phyloP scores from a whole-genome alignment of 2,888 invertebrate species.

The Parnassius orleans region DNA sequence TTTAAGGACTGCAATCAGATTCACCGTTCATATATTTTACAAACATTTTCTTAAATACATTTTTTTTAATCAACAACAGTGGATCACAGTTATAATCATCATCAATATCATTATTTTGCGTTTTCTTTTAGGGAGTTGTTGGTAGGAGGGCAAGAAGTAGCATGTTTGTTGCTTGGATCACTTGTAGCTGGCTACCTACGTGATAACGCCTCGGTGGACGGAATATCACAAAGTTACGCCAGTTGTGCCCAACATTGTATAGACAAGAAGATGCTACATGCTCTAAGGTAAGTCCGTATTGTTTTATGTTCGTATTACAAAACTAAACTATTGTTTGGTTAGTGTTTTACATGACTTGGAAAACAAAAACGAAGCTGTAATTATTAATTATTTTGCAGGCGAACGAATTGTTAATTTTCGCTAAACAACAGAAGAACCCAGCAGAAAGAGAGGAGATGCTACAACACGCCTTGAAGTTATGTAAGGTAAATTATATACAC shows the following conservation, averaged over 20 bases:
- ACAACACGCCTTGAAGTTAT: slow-evolving; percentile 89
- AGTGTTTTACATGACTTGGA: no score
- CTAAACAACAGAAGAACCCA: slow-evolving; percentile 86
- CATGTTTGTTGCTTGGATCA: slow-evolving; percentile 87
- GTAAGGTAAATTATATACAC: slow-evolving; percentile 80
- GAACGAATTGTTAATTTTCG: slow-evolving; percentile 92
- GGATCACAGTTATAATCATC: no score
- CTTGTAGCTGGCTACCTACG: slow-evolving; percentile 95
- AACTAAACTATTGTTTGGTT: no score
- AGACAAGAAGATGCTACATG: slow-evolving; percentile 97
- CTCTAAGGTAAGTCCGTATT: slow-evolving; percentile 86
- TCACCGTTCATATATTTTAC: no score
- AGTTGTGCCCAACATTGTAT: slow-evolving; percentile 96
- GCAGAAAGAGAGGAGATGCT: slow-evolving; percentile 89
- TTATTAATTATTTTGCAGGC: slow-evolving; percentile 76
- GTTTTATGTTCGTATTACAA: no score
- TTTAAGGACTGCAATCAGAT: no score
- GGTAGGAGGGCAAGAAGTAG: slow-evolving; percentile 86
- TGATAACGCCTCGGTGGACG: slow-evolving; percentile 96
- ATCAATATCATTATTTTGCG: no score
- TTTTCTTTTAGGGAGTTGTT: slow-evolving; percentile 83
- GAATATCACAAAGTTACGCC: slow-evolving; percentile 93
- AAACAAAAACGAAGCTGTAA: no score
- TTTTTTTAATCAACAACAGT: no score
- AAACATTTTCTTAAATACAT: no score